These are phyloP conservation scores for Nowickia ferox DNA, from an alignment of 2,888 invertebrate genomes.

Conservation along the genomic window DNA sequence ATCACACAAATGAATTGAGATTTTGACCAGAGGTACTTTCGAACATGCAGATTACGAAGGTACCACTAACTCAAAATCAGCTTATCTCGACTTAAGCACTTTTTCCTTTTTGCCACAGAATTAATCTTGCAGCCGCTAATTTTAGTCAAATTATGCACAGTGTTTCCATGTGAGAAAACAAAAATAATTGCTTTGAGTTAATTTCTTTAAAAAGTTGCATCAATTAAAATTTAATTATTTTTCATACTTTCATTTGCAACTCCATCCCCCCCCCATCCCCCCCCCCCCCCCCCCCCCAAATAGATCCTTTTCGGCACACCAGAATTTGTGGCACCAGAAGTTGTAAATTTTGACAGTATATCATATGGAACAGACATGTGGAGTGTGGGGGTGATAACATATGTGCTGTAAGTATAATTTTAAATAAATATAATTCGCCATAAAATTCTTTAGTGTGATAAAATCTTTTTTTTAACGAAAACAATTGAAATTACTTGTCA, in stretches of 20 bases:
- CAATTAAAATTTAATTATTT: slow-evolving; percentile 48
- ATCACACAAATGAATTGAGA: no score
- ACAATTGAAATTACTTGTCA: slow-evolving; percentile 27
- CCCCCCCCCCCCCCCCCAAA: background rate
- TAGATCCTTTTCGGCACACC: slow-evolving; percentile 97
- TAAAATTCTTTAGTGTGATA: slow-evolving; percentile 16
- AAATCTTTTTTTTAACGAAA: background rate
- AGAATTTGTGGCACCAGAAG: slow-evolving; percentile 99
- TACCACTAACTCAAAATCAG: no score
- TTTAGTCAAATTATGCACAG: background rate
- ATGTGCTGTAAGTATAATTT: slow-evolving; percentile 94
- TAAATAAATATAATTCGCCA: background rate
- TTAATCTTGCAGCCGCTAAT: no score
- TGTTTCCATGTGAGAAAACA: background rate
- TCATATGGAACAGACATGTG: slow-evolving; percentile 99
- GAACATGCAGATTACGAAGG: no score
- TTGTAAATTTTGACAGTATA: slow-evolving; percentile 98
- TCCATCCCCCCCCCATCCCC: background rate
- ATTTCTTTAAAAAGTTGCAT: slow-evolving; percentile 35
- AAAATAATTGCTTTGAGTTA: slow-evolving; percentile 7
- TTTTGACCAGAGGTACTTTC: no score
- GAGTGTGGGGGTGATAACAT: slow-evolving; percentile 99
- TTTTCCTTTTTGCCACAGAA: no score
- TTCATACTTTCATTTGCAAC: slow-evolving; percentile 7
- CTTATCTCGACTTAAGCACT: no score